A percentile compares a stretch with the other conserved stretches of the same genome.
These are phyloP conservation scores for Lingula anatina DNA, from an alignment of 2,888 invertebrate genomes.

Conservation along the genomic window DNA sequence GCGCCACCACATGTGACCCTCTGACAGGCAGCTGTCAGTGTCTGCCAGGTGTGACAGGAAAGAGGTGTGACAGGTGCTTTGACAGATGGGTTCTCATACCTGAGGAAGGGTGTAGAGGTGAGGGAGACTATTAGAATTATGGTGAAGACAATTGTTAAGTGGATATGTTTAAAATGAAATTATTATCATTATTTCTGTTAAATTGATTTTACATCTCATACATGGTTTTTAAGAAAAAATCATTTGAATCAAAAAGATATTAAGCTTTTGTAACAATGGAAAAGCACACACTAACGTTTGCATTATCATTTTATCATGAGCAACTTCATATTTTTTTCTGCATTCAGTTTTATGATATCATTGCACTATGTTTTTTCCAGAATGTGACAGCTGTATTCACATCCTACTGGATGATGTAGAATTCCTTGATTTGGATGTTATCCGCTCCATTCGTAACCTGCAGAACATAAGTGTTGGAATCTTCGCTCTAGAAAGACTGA, in stretches of 20 bases:
- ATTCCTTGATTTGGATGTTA: slow-evolving; percentile 63
- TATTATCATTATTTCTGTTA: neutral
- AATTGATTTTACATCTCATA: too few species aligned
- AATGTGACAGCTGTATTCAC: slow-evolving; percentile 89
- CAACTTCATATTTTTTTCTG: too few species aligned
- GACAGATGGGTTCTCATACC: slow-evolving; percentile 82
- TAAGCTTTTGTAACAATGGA: too few species aligned
- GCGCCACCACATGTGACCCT: slow-evolving; percentile 67
- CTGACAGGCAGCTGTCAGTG: slow-evolving; percentile 90
- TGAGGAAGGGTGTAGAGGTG: slow-evolving; percentile 72
- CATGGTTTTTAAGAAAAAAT: too few species aligned
- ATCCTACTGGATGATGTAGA: slow-evolving; percentile 84
- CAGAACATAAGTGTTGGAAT: slow-evolving; percentile 77
- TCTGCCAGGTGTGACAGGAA: slow-evolving; percentile 87
- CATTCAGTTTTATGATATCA: too few species aligned
- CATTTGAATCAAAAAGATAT: too few species aligned
- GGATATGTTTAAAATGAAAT: neutral
- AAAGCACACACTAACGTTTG: too few species aligned
- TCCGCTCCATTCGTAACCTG: slow-evolving; percentile 71
- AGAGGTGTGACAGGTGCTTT: slow-evolving; percentile 92
- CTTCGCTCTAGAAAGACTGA: slow-evolving; percentile 79
- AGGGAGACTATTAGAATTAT: slow-evolving; percentile 9
- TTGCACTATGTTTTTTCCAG: too few species aligned
- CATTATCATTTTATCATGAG: too few species aligned
- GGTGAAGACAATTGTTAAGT: neutral